These are phyloP conservation scores for Maniola hyperantus DNA, from an alignment of 2,888 invertebrate species.

Conservation along the genomic window DNA sequence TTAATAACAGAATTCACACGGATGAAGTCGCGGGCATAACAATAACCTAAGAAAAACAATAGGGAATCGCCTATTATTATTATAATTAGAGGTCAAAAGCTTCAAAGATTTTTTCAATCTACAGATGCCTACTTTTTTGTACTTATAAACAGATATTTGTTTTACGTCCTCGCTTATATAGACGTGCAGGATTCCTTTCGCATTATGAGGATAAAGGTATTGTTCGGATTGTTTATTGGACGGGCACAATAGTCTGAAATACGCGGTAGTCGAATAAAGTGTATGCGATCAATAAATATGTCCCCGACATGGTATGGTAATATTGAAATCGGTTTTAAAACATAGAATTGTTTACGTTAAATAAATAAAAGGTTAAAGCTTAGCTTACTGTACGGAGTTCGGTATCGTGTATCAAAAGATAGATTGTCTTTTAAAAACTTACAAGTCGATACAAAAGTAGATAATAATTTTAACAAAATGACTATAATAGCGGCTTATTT, in stretches of 20 bases:
- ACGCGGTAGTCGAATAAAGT: constrained; percentile 47
- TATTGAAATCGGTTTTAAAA: constrained; percentile 39
- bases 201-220: constrained; percentile 50
- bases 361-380: constrained; percentile 15
- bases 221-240: constrained; percentile 51
- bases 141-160: neutral
- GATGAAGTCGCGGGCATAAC: too few relatives aligned
- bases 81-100: too few relatives aligned
- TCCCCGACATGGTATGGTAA: constrained; percentile 39
- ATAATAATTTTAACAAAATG: neutral
- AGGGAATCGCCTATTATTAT: too few relatives aligned
- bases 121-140: neutral
- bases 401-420: constrained; percentile 10
- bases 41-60: too few relatives aligned
- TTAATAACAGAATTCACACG: too few relatives aligned
- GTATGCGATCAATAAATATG: constrained; percentile 46
- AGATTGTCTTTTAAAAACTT: neutral
- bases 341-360: constrained; percentile 36
- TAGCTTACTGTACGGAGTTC: constrained; percentile 13
- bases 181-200: constrained; percentile 45
- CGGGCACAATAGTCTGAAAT: constrained; percentile 45
- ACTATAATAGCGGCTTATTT: neutral
- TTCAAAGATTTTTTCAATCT: neutral
- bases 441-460: neutral
- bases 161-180: constrained; percentile 30